Evolutionary conservation across 2,888 invertebrate genomes (phyloP).

Genomic region (Corbicula japonica): DNA sequence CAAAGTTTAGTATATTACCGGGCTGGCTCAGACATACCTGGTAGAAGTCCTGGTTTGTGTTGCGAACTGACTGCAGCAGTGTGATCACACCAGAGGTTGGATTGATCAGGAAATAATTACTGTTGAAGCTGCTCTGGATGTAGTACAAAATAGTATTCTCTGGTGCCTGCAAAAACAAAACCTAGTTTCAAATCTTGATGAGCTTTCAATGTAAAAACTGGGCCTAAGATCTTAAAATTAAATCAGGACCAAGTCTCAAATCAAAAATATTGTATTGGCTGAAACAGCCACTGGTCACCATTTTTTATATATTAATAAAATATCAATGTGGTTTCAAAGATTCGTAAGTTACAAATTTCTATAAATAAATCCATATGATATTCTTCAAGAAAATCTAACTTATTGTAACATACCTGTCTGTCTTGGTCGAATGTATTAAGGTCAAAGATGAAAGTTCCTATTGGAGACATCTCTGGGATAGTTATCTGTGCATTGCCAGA

Average conservation of each 20-base stretch:
- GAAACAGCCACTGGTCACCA: too few relatives aligned
- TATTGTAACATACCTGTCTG: constrained; percentile 50
- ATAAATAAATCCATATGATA: too few relatives aligned
- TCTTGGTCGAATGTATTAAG: constrained; percentile 75
- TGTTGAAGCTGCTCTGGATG: constrained; percentile 66
- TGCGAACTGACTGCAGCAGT: constrained; percentile 75
- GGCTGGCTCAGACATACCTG: constrained; percentile 69
- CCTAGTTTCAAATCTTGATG: too few relatives aligned
- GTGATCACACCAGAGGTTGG: constrained; percentile 79
- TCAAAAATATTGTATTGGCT: too few relatives aligned
- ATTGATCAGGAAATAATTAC: constrained; percentile 79
- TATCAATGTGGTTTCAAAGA: too few relatives aligned
- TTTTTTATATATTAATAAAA: too few relatives aligned
- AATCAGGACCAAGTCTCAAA: too few relatives aligned
- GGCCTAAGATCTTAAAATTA: too few relatives aligned
- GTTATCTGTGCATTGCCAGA: constrained; percentile 89
- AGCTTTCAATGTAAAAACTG: too few relatives aligned
- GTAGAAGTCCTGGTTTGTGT: constrained; percentile 72
- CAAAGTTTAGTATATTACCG: too few relatives aligned
- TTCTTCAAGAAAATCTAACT: background rate
- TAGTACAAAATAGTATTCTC: constrained; percentile 65
- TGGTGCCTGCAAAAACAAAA: constrained; percentile 62
- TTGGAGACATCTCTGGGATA: constrained; percentile 76
- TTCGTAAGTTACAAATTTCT: too few relatives aligned
- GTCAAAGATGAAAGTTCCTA: constrained; percentile 73